Base-by-base conservation (phyloP, 1,140 invertebrate genomes). In the Lordiphosa clarofinis region DNA sequence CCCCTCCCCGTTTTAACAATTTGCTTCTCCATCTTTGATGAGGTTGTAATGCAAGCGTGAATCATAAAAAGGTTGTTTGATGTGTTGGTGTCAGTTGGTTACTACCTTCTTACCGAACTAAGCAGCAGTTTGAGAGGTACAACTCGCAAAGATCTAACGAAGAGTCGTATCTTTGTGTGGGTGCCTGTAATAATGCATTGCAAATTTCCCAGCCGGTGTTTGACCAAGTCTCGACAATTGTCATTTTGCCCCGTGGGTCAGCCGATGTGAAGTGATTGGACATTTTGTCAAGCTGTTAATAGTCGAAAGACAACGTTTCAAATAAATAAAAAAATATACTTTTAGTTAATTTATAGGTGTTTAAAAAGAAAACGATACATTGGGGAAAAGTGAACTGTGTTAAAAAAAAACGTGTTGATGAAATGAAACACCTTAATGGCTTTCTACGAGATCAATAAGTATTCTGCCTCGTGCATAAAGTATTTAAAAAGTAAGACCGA, bases 1-100 rank as follows among this genome's bases (percentile, higher is more conserved):
- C 24, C 10, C 55, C 38, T 24, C 21, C 24, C 40, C 40, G 47
- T 35, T 19, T 56, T 13, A 11, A 44, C 56, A 60, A 65, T 75
- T 73, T 64, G 64, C 60, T 60, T 57, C 40, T 57, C 44, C 38
- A 42, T 42, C 49, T 47, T 55, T 82, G 67, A 82, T 76, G 78
- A 46, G 78, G 42, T 59, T 84, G 76, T 76, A 84, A 81, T 72
- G 76, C 76, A 84, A 76, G 68, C 76, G 76, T 82, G 76, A 76
- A 82, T 82, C 76, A 82, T 82, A 82, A 82, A 84, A 84, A 63
- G 56, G 28, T 62, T 28, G 70, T 48, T 76, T 75, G 44, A 64
- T 75, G 75, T 71, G 57, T 63, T 62, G 54, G 55, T 71, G 75
- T 71, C 65, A 66, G 44, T 56, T 47, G 56, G 42, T 56, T 49